These are phyloP conservation scores for Sinodicranocentrus sp. DNA, from an alignment of 2,888 invertebrate genomes.

Conservation along the genomic window DNA sequence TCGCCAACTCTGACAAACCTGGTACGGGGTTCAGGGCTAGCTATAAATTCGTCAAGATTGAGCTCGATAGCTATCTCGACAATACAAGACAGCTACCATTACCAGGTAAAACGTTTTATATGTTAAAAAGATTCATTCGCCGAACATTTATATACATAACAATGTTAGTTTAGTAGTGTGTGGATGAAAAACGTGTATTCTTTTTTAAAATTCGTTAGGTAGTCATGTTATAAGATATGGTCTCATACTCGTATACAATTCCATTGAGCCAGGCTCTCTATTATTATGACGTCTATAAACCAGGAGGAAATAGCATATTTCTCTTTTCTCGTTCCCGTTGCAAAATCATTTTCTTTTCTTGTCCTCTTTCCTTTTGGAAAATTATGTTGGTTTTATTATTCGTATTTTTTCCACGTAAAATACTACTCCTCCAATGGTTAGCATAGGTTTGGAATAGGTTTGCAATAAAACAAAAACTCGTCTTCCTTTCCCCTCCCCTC, in stretches of 20 bases:
- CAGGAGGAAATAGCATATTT: neutral
- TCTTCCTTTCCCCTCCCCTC: too few relatives aligned
- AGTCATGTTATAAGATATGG: too few relatives aligned
- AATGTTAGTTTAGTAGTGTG: too few relatives aligned
- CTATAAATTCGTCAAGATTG: constrained; percentile 77
- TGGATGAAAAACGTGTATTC: too few relatives aligned
- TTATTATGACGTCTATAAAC: constrained; percentile 4
- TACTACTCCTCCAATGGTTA: neutral
- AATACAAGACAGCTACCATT: constrained; percentile 48
- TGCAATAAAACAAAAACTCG: constrained; percentile 9
- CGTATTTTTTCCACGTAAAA: neutral
- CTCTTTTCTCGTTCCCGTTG: neutral
- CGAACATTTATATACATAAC: too few relatives aligned
- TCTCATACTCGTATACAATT: too few relatives aligned
- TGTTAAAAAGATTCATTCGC: too few relatives aligned
- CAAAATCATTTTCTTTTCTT: constrained; percentile 4
- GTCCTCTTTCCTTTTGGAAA: neutral
- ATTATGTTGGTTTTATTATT: constrained; percentile 9
- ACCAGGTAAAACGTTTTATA: constrained; percentile 33
- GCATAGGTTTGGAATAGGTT: neutral
- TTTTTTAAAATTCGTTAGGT: too few relatives aligned
- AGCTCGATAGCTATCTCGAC: constrained; percentile 65
- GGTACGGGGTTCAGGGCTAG: constrained; percentile 89
- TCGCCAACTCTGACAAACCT: constrained; percentile 88
- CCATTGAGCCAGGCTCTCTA: neutral